Percentiles rank a stretch among this genome's conserved stretches.
phyloP scores from a whole-genome alignment of 1,140 invertebrate species.

The Apis laboriosa region DNA sequence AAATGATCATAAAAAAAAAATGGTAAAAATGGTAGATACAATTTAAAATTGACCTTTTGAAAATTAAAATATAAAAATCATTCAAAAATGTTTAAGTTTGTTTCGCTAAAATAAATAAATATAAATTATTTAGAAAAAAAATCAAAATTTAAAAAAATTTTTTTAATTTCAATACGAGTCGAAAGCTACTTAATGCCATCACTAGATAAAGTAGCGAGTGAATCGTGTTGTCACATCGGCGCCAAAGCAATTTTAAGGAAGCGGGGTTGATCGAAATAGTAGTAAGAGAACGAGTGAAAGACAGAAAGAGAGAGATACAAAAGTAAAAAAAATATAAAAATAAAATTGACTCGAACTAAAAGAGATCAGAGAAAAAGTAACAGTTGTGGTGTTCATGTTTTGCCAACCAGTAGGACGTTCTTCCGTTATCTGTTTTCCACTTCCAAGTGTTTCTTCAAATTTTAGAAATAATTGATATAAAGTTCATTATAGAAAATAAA shows the following conservation, averaged over 20 bases:
- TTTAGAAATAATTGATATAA: constrained; percentile 36
- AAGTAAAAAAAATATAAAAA: constrained; percentile 65
- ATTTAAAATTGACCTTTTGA: too few species aligned
- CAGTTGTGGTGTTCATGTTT: constrained; percentile 50
- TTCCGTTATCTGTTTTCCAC: background rate
- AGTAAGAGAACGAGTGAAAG: background rate
- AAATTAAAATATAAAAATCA: too few species aligned
- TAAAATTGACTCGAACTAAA: constrained; percentile 61
- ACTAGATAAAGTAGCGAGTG: background rate
- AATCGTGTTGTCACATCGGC: background rate
- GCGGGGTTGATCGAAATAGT: background rate
- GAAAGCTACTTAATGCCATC: background rate
- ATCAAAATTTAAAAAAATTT: too few species aligned
- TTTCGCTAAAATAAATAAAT: too few species aligned
- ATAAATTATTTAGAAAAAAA: too few species aligned
- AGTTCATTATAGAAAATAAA: too few species aligned
- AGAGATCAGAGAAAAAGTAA: constrained; percentile 40
- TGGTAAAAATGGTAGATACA: too few species aligned
- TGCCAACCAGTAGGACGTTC: constrained; percentile 45
- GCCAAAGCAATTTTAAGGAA: background rate
- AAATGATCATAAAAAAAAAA: too few species aligned
- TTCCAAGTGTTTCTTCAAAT: constrained; percentile 15
- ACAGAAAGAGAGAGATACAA: constrained; percentile 34
- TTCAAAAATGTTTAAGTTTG: too few species aligned
- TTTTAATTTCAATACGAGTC: too few species aligned